Evolutionary conservation across 2,888 invertebrate genomes (phyloP), one percentile per base, ranked within the genome.

Genomic region (Bursaphelenchus okinawaensis): DNA sequence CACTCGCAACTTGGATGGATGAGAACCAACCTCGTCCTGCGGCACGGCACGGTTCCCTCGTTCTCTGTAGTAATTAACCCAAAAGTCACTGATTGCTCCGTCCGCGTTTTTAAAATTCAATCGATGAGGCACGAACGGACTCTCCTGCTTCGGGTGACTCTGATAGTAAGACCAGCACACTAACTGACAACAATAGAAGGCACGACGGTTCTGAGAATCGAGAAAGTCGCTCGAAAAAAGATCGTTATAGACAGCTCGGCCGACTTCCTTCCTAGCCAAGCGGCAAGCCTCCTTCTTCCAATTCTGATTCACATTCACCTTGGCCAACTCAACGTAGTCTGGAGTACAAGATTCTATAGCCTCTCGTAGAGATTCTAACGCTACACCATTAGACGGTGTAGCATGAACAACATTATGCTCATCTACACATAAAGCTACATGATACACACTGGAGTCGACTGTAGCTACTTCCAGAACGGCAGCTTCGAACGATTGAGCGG

Each of bases 61-160:
- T 56, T 40, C 63, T 70, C 61, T 68, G 58, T 67, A 78, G 60
- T 75, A 75, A 24, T 73, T 68, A 54, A 62, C 50, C 76, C 78
- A 79, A 62, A 71, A 78, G 29, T 64, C 68, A 22, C 70, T 65
- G 8, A 69, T 54, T 8, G 63, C 61, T 22, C 72, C 75, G 8
- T 72, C 51, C 23, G 54, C 59, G 52, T 68, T 66, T 4, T 63
- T 52, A 52, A 78, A 78, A 20, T 75, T 70, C 51, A 78, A 59
- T 23, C 61, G 56, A 40, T 78, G 77, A 7, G 63, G 56, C 7
- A 75, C 74, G 63, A 75, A 77, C 1, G 66, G 69, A 16, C 40
- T 67, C 28, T 61, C 23, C 20, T 22, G 22, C 22, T 20, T 23
- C 1, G 28, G 12, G 26, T 63, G 52, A 29, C 62, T 68, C 19